Base-by-base conservation (phyloP, 2,797 vertebrate genomes). In the Clarias pachynema region DNA sequence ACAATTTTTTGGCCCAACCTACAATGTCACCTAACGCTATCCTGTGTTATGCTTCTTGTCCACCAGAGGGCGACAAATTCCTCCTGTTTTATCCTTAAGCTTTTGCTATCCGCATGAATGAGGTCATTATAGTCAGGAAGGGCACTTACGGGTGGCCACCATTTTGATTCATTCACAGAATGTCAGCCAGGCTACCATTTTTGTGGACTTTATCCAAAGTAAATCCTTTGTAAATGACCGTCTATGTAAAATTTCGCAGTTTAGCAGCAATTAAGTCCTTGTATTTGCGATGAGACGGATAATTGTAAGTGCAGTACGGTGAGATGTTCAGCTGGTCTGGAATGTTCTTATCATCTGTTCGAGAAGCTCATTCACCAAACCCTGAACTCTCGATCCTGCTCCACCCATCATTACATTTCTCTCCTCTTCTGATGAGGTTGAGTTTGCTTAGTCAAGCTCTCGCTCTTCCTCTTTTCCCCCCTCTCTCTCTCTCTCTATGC, bases 121-220 rank as follows among this genome's bases (percentile, higher is more conserved):
- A 90, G 83, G 82, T 90, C 88, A 89, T 91, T 86, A 74, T 78
- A 83, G 75, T 84, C 88, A 72, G 87, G 81, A 79, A 83, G 82
- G 86, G 81, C 85, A 86, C 85, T 81, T 80, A 57, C 31, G 68
- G 62, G 40, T 84, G 85, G 83, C 82, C 82, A 81, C 85, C 86
- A 88, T 87, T 86, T 86, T 88, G 79, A 79, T 84, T 88, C 83
- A 88, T 88, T 90, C 88, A 88, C 62, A 65, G 68, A 66, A 70
- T 69, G 60, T n/a, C 29, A 37, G 26, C 40, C 66, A 62, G 18
- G 3, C 24, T 49, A 1, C 29, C 79, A 73, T 62, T 83, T 78
- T 59, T 77, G 77, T 72, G 29, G 29, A n/a, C 12, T 24, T 31
- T 24, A 31, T n/a, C 57, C 60, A 60, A 3, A 65, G 4, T 5